These are phyloP conservation scores for Microctonus brassicae DNA, from an alignment of 2,888 invertebrate genomes.

Conservation along the genomic window DNA sequence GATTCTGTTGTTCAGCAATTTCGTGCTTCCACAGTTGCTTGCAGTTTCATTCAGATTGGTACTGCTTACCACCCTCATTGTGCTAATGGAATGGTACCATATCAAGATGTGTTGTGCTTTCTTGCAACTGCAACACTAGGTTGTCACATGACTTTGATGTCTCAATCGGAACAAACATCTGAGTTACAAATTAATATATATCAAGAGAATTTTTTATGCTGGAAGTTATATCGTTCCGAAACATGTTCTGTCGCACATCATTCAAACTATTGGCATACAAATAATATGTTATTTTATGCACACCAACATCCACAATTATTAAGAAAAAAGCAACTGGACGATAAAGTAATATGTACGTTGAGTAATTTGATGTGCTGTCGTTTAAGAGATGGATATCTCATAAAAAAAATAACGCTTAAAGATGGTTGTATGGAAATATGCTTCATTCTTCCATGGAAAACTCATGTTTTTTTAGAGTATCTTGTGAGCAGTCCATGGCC, in stretches of 20 bases:
- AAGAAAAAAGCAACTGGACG: conserved; percentile 77
- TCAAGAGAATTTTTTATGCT: conserved; percentile 74
- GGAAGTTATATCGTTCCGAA: conserved; percentile 61
- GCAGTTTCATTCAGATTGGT: conserved; percentile 82
- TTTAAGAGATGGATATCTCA: conserved; percentile 80
- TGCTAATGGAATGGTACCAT: conserved; percentile 79
- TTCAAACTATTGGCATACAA: conserved; percentile 58
- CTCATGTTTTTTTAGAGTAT: conserved; percentile 80
- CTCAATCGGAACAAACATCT: conserved; percentile 60
- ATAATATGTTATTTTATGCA: conserved; percentile 73
- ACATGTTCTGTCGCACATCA: conserved; percentile 44
- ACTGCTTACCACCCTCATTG: conserved; percentile 77
- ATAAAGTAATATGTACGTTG: conserved; percentile 75
- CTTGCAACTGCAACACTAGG: conserved; percentile 83
- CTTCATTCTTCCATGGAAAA: conserved; percentile 80
- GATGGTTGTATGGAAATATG: conserved; percentile 75
- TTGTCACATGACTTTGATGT: conserved; percentile 75
- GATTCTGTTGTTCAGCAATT: conserved; percentile 81
- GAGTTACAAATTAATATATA: conserved; percentile 72
- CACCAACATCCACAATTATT: conserved; percentile 73
- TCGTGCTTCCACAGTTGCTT: conserved; percentile 79
- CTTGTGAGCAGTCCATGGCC: conserved; percentile 75
- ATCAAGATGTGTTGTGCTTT: conserved; percentile 81
- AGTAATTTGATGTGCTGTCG: conserved; percentile 79
- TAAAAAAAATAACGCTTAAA: conserved; percentile 71